These are phyloP conservation scores for Calliopsis andreniformis DNA, from an alignment of 1,140 invertebrate genomes.

Conservation along the genomic window DNA sequence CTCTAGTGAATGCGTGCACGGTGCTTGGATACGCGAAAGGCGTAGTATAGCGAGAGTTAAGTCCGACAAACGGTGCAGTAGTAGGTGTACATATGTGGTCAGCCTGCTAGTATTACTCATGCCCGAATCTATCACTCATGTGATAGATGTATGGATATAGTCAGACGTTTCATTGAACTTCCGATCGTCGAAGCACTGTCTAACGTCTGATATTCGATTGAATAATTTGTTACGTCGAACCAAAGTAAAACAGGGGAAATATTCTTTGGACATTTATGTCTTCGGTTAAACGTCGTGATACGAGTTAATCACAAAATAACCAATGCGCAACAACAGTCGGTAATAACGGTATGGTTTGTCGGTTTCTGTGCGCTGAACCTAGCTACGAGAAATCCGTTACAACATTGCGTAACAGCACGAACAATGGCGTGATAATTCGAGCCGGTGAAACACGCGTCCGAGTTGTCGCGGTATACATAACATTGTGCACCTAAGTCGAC, in stretches of 20 bases:
- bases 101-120: constrained; percentile 13
- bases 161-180: constrained; percentile 32
- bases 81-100: constrained; percentile 10
- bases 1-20: not conserved
- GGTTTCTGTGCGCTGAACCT: constrained; percentile 31
- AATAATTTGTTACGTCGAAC: no score
- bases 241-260: no score
- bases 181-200: no score
- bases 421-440: constrained; percentile 77
- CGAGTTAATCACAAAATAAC: constrained; percentile 53
- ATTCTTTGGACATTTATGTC: no score
- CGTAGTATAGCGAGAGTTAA: no score
- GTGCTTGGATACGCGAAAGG: not conserved
- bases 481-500: constrained; percentile 59
- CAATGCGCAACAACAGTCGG: constrained; percentile 63
- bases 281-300: constrained; percentile 3
- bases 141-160: constrained; percentile 33
- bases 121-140: constrained; percentile 30
- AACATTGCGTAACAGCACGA: constrained; percentile 65
- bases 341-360: constrained; percentile 71
- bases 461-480: constrained; percentile 8
- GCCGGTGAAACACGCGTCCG: constrained; percentile 51
- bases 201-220: no score
- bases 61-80: not conserved
- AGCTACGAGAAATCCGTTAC: constrained; percentile 64